Conservation (phyloP, 2,888 invertebrate species). For the Cryptophagus acutangulus region DNA sequence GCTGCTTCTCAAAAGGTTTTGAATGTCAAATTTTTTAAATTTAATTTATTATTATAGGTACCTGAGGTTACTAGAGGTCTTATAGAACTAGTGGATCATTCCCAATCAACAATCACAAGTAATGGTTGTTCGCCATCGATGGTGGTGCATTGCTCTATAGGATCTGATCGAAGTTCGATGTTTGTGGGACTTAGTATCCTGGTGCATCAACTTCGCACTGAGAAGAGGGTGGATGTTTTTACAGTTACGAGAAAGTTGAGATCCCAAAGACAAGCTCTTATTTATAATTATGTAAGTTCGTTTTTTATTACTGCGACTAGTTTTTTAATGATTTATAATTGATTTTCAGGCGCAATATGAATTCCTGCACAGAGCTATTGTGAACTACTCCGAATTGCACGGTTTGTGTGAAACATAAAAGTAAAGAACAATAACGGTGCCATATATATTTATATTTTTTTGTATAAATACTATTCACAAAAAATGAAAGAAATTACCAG, state of each 20-base stretch:
- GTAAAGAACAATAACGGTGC: conserved; percentile 29
- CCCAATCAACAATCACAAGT: conserved; percentile 53
- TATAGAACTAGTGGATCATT: conserved; percentile 79
- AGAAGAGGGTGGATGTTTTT: conserved; percentile 82
- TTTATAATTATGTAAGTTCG: conserved; percentile 79
- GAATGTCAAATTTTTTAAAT: conserved; percentile 6
- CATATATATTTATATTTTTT: conserved; percentile 38
- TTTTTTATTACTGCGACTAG: conserved; percentile 2
- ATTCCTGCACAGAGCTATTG: conserved; percentile 86
- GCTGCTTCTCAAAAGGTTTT: too few relatives aligned
- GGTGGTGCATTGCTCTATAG: conserved; percentile 81
- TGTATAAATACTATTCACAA: conserved; percentile 37
- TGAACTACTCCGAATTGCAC: conserved; percentile 84
- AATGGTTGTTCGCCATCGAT: conserved; percentile 61
- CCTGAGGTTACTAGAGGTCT: conserved; percentile 84
- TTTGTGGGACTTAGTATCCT: conserved; percentile 84
- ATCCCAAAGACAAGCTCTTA: conserved; percentile 76
- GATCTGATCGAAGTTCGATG: conserved; percentile 84
- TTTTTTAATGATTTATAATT: background rate
- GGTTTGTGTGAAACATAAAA: conserved; percentile 59
- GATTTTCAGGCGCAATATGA: conserved; percentile 87
- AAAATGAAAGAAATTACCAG: too few relatives aligned
- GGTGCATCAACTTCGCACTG: conserved; percentile 76
- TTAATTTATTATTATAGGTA: conserved; percentile 46
- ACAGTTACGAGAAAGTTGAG: conserved; percentile 77